phyloP scores from a whole-genome alignment of 2,797 vertebrate genomes.

The Cirrhinus mrigala region DNA sequence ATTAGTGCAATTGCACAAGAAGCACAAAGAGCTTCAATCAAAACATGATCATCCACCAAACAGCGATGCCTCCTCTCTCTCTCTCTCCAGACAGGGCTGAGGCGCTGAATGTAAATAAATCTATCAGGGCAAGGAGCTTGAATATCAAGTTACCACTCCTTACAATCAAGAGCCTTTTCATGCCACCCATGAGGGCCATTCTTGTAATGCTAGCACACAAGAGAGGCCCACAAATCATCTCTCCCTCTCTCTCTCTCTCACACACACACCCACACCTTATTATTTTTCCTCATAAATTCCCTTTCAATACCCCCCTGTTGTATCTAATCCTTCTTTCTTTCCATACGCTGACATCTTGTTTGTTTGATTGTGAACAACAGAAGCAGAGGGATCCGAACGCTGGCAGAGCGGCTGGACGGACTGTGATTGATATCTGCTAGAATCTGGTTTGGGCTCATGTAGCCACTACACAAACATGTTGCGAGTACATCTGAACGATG shows the following conservation, averaged over 20 bases:
- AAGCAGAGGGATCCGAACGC: constrained; percentile 28
- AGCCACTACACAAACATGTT: constrained; percentile 57
- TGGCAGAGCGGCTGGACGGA: neutral
- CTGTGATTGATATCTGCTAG: constrained; percentile 46
- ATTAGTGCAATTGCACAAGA: neutral
- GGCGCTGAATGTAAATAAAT: constrained; percentile 85
- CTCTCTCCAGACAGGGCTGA: constrained; percentile 61
- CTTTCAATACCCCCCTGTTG: constrained; percentile 11
- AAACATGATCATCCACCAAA: constrained; percentile 70
- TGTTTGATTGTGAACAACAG: constrained; percentile 46
- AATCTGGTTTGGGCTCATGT: constrained; percentile 60
- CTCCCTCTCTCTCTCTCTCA: constrained; percentile 49
- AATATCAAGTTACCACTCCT: constrained; percentile 80
- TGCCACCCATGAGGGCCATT: constrained; percentile 83
- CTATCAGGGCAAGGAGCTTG: constrained; percentile 74
- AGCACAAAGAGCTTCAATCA: constrained; percentile 34
- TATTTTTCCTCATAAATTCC: constrained; percentile 20
- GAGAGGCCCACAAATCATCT: constrained; percentile 82
- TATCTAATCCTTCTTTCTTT: neutral
- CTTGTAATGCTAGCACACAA: constrained; percentile 79
- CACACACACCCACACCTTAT: constrained; percentile 10
- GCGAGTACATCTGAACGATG: constrained; percentile 59
- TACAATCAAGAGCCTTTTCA: constrained; percentile 83
- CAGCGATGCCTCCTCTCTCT: constrained; percentile 67
- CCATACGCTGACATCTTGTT: constrained; percentile 12